Conservation (phyloP, 2,113 vertebrate species). For the Perca flavescens region DNA sequence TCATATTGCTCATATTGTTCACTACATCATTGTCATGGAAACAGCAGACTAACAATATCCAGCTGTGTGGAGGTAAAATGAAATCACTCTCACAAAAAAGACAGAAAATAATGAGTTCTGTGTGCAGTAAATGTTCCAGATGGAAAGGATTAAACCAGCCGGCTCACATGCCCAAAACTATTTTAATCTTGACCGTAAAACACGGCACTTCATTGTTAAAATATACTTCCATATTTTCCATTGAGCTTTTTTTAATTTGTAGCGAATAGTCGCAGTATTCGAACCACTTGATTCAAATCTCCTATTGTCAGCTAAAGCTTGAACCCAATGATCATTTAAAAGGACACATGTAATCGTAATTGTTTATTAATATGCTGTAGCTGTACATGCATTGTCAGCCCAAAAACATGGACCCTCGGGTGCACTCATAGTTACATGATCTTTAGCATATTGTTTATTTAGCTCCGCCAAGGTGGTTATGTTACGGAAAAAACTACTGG, state of each 20-base stretch:
- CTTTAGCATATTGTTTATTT: not conserved
- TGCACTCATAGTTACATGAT: not conserved
- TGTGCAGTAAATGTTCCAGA: conserved; percentile 10
- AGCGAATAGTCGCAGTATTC: not conserved
- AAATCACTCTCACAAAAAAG: conserved; percentile 35
- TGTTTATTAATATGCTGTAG: no score
- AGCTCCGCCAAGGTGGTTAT: no score
- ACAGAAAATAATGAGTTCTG: conserved; percentile 29
- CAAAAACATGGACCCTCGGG: not conserved
- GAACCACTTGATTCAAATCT: not conserved
- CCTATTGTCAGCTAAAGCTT: not conserved
- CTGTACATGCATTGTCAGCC: not conserved
- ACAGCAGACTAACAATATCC: conserved; percentile 31
- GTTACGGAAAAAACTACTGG: no score
- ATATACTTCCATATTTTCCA: not conserved
- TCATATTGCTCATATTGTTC: not conserved
- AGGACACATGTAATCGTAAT: no score
- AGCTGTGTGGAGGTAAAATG: conserved; percentile 26
- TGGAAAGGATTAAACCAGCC: conserved; percentile 6
- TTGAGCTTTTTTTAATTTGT: no score
- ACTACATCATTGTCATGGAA: conserved; percentile 45
- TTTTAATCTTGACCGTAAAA: not conserved
- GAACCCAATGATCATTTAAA: not conserved
- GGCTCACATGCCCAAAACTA: not conserved
- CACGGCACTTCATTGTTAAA: not conserved